phyloP scores from a whole-genome alignment of 2,888 invertebrate species.

The Drosophila trichaetosa region DNA sequence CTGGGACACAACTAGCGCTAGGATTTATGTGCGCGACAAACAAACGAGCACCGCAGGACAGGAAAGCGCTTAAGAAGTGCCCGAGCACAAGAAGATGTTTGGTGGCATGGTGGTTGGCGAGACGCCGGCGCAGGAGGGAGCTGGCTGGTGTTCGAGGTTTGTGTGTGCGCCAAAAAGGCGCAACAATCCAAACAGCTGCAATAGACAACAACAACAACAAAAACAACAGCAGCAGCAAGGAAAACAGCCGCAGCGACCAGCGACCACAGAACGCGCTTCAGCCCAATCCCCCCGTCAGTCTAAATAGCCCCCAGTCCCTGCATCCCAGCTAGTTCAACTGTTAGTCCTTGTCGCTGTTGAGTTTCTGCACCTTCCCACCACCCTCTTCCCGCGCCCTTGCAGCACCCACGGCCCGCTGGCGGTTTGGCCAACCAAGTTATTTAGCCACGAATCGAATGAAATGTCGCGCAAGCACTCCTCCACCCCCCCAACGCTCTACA shows the following conservation, averaged over 20 bases:
- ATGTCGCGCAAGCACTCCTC: conserved; percentile 54
- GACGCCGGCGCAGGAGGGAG: not conserved
- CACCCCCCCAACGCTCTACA: not conserved
- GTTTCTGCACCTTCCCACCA: not conserved
- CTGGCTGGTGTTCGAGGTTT: conserved; percentile 1
- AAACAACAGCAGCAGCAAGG: conserved; percentile 6
- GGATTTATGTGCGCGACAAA: conserved; percentile 83
- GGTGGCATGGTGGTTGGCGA: not conserved
- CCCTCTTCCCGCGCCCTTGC: not conserved
- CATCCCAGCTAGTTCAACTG: conserved; percentile 6
- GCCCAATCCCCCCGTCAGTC: not conserved
- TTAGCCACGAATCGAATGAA: conserved; percentile 77
- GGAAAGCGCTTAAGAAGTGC: conserved; percentile 79
- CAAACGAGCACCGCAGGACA: conserved; percentile 84
- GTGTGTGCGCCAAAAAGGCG: conserved; percentile 39
- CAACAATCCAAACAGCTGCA: conserved; percentile 76
- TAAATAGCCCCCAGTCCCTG: conserved; percentile 7
- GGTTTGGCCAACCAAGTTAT: conserved; percentile 71
- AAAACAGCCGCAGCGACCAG: conserved; percentile 48
- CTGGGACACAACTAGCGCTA: conserved; percentile 81
- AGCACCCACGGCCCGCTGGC: conserved; percentile 44
- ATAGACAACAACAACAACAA: conserved; percentile 54
- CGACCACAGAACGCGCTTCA: conserved; percentile 50
- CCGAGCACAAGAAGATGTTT: conserved; percentile 18
- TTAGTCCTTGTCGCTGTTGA: conserved; percentile 12